These are phyloP conservation scores for Cyphomyrus discorhynchus DNA, from an alignment of 2,113 vertebrate species.

Conservation along the genomic window DNA sequence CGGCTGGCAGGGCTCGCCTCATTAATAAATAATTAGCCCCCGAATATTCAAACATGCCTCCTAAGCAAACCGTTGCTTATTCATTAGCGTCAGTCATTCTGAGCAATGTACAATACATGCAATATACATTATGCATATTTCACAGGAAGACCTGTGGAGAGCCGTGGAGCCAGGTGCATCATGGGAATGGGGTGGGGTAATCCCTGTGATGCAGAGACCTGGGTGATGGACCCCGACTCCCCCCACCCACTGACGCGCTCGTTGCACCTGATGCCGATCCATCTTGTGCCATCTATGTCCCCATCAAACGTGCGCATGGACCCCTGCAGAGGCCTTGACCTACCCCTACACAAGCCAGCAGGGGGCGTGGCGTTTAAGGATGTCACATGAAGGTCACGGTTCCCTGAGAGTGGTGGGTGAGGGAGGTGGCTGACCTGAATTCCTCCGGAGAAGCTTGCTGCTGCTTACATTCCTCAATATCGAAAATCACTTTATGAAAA, in stretches of 20 bases:
- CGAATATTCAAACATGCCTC: conserved; percentile 35
- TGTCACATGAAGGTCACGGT: not conserved
- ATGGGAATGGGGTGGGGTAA: not conserved
- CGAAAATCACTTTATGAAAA: not conserved
- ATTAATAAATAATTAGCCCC: conserved; percentile 37
- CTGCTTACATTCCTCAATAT: not conserved
- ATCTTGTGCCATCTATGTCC: not conserved
- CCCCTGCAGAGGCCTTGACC: not conserved
- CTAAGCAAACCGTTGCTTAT: conserved; percentile 14
- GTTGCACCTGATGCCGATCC: not conserved
- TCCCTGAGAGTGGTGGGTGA: not conserved
- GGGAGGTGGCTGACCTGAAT: not conserved
- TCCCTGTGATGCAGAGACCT: not conserved
- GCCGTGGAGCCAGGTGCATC: not conserved
- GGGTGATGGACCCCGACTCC: not conserved
- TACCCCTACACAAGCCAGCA: not conserved
- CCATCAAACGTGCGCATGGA: not conserved
- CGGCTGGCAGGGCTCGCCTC: conserved; percentile 26
- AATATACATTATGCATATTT: not conserved
- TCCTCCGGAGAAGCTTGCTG: not conserved
- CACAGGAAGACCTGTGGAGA: not conserved
- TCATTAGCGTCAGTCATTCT: conserved; percentile 24
- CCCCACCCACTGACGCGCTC: not conserved
- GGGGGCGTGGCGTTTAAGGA: not conserved
- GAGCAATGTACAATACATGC: not conserved